Base-by-base conservation (phyloP, 2,888 invertebrate species). In the Troglohyphantes excavatus region DNA sequence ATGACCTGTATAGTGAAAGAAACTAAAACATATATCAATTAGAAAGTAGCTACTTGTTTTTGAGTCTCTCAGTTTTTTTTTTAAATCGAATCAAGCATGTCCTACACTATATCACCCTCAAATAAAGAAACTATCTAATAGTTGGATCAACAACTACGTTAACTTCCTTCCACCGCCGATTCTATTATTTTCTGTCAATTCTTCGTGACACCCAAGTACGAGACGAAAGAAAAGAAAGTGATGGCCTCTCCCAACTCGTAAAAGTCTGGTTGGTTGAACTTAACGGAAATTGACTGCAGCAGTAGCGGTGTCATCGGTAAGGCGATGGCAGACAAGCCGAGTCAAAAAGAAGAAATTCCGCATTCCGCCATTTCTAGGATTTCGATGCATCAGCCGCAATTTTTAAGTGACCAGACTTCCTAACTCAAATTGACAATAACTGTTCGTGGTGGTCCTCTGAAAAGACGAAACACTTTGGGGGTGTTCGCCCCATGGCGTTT, bases 211-310 rank as follows among this genome's bases (percentile, higher is more conserved):
- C 17, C 46, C 11, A 13, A 46, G 46, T 46, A 17, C 46, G 46
- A 46, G 13, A 2, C 17, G 17, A 72, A 72, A 46, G 59, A 75
- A 75, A 27, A 59, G 29, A 67, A 59, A 75, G 75, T 59, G 75
- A 75, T 59, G 59, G 75, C 29, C 29, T 59, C 59, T 23, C 59
- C 59, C 19, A 53, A 75, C 75, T 75, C 75, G 59, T 75, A 75
- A 75, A 75, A 75, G 59, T 75, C 75, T 75, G 59, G 59, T 75
- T 75, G 75, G 59, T 75, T 75, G 75, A 75, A 75, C 75, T 75
- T 59, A 75, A 75, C 73, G 59, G 73, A 75, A 75, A 75, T 75
- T 75, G 73, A 75, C 73, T 75, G 73, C 53, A 75, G 59, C 29
- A 75, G 73, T 59, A 23, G 59, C 19, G 73, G 59, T 75, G 73